Evolutionary conservation across 2,113 vertebrate species (phyloP), one percentile per base, ranked within the genome.

Genomic region (Sclerurus mexicanus): DNA sequence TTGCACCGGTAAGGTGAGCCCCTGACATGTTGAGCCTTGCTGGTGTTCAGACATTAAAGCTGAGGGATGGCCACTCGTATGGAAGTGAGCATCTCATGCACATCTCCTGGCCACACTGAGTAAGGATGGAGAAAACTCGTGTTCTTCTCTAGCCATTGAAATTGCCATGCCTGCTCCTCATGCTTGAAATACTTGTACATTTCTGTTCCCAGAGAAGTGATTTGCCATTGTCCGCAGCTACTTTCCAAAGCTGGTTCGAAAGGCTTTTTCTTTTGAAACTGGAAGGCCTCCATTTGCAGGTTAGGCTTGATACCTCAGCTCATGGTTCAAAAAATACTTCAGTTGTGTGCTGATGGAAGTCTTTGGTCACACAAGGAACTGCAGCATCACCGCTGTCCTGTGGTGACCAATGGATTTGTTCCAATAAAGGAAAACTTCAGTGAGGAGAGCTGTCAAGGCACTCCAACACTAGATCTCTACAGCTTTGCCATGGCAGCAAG

Each of bases 401-500:
- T 3, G 24, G 7, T 2, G 40, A 86, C 25, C 20, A 8, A 47
- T 4, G 23, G 21, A 46, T 84, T 53, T 56, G 5, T 28, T 33
- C 19, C 39, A 35, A 22, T 8, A 30, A 52, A 55, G 28, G 33
- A 56, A 86, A 55, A 23, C 20, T 74, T 66, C 19, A 13, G 16
- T 53, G 59, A 85, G 64, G 39, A 44, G 64, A 73, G 17, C 8
- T 59, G 11, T 18, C 55, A 64, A 60, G 42, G 33, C 9, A 16
- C 59, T 60, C 44, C 20, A 82, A 17, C 7, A 20, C 13, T 13
- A 31, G 17, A 50, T 25, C 19, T 68, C 56, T 62, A 17, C 10
- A 64, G 14, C n/a, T 78, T 52, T 67, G 8, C 8, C 0, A 0
- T 16, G 21, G 25, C 22, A 59, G 15, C 7, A 72, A 72, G 30